Base-by-base conservation (phyloP, 1,140 invertebrate species). In the Calycopis cecrops region DNA sequence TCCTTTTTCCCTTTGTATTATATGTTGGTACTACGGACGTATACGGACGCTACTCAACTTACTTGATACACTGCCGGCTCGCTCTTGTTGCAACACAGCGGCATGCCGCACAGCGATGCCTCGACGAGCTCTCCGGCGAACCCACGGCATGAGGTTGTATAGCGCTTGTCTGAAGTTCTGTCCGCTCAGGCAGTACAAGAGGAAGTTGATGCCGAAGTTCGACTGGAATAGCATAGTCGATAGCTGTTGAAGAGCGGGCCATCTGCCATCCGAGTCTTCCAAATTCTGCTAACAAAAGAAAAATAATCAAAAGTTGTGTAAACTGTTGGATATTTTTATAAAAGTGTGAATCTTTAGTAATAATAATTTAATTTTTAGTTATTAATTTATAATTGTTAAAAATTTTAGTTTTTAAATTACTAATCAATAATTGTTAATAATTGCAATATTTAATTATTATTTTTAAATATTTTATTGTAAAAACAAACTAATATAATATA, bases 121-220 rank as follows among this genome's bases (percentile, higher is more conserved):
- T 1, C 66, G 60, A 0, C 64, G 62, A 0, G 57, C 44, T 0
- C 56, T 34, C 0, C 51, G 50, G 0, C 65, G 55, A 4, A 68
- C 18, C 10, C 67, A 73, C 0, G 73, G 76, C 7, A 83, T n/a
- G 4, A 65, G 58, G 42, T 77, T 61, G 1, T 72, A 35, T 2
- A 93, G 77, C 1, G 91, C 91, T 59, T 89, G 90, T 21, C 94
- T 88, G 76, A 96, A 97, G 83, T 95, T 95, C 71, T 94, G 91
- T 3, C 95, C 95, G 62, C 90, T 93, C 53, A 94, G 89, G 70
- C 94, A 95, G 82, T 96, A 96, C 12, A 97, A 87, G n/a, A 94
- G 88, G 78, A 97, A 96, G 88, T 96, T 96, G 48, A 96, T 93
- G 48, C 93, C 93, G 70, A 95, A 96, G 80, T 96, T 96, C 8